Evolutionary conservation across 2,113 vertebrate genomes (phyloP).

Genomic region (Salvator merianae): DNA sequence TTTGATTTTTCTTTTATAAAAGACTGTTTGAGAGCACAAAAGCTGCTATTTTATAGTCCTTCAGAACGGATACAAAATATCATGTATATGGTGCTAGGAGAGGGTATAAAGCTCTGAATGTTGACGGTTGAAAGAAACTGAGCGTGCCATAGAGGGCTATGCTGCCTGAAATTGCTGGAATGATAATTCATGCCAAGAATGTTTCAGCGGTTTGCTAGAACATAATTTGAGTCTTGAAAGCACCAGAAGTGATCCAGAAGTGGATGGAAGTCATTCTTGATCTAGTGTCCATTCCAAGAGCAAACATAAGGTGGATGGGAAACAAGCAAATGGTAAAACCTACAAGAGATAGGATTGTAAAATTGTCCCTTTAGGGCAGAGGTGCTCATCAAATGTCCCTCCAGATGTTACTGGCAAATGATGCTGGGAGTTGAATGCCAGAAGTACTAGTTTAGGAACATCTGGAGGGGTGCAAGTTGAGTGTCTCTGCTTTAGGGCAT

Average conservation of each 20-base stretch:
- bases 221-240: background rate
- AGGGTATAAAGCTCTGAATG: background rate
- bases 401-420: too few relatives aligned
- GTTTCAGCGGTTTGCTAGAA: slow-evolving; percentile 35
- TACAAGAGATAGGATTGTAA: slow-evolving; percentile 36
- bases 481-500: too few relatives aligned
- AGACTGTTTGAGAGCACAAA: slow-evolving; percentile 46
- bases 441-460: too few relatives aligned
- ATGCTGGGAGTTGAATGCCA: too few relatives aligned
- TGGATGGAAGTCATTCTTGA: slow-evolving; percentile 9
- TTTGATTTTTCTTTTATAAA: slow-evolving; percentile 45
- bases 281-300: background rate
- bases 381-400: background rate
- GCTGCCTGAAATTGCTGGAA: slow-evolving; percentile 22
- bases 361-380: slow-evolving; percentile 24
- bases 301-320: background rate
- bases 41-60: slow-evolving; percentile 39
- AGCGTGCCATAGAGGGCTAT: slow-evolving; percentile 4
- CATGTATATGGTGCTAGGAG: background rate
- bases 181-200: slow-evolving; percentile 19
- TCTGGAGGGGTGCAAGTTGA: too few relatives aligned
- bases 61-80: slow-evolving; percentile 46
- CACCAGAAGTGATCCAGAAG: slow-evolving; percentile 10
- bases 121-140: background rate
- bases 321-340: slow-evolving; percentile 6